Evolutionary conservation across 2,797 vertebrate genomes (phyloP).

Genomic region (Zenarchopterus dispar): DNA sequence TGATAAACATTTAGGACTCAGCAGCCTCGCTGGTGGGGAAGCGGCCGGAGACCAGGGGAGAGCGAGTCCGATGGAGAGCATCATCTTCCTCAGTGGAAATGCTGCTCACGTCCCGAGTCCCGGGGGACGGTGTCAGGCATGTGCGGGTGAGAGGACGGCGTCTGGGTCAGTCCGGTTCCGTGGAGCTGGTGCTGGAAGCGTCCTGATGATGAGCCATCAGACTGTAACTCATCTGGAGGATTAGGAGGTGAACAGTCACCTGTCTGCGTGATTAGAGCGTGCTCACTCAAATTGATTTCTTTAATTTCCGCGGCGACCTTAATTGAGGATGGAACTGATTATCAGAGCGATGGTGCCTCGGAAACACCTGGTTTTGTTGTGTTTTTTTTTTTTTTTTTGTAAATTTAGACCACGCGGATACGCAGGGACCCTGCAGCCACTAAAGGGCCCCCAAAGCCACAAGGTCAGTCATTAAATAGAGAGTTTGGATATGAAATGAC

Average conservation of each 20-base stretch:
- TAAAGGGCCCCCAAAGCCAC: too few species aligned
- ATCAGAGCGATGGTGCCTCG: not conserved
- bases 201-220: conserved; percentile 23
- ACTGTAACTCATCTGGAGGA: conserved; percentile 37
- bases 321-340: conserved; percentile 10
- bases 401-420: too few species aligned
- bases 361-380: not conserved
- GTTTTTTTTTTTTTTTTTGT: too few species aligned
- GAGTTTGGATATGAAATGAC: too few species aligned
- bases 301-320: conserved; percentile 29
- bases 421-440: too few species aligned
- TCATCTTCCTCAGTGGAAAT: conserved; percentile 9
- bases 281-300: conserved; percentile 35
- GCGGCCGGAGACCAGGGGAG: conserved; percentile 21
- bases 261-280: conserved; percentile 30
- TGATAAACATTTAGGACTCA: conserved; percentile 31
- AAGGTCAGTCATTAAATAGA: too few species aligned
- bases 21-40: conserved; percentile 10
- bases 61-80: not conserved
- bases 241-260: conserved; percentile 38
- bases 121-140: conserved; percentile 10
- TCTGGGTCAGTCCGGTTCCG: conserved; percentile 27
- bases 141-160: conserved; percentile 15
- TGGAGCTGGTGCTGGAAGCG: conserved; percentile 11
- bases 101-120: conserved; percentile 46